These are phyloP conservation scores for Anastatus disparis DNA, from an alignment of 1,140 invertebrate species.

Conservation along the genomic window DNA sequence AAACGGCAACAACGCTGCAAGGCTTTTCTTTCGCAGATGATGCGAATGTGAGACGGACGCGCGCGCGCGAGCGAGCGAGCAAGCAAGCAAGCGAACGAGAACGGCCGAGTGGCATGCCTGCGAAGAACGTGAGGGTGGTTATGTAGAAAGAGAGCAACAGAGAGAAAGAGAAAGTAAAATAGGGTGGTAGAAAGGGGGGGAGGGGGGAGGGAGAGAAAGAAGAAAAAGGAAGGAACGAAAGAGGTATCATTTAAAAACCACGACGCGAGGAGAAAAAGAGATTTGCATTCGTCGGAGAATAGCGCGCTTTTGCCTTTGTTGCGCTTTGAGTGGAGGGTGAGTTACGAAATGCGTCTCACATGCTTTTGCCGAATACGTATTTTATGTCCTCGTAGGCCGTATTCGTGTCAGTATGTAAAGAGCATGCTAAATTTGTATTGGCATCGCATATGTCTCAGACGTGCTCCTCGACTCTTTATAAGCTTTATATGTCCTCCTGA, in stretches of 20 bases:
- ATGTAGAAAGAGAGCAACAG: constrained; percentile 29
- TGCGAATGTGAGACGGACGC: constrained; percentile 39
- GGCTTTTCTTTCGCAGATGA: constrained; percentile 29
- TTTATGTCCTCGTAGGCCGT: no score
- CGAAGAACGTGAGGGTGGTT: constrained; percentile 40
- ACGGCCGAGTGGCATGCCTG: constrained; percentile 27
- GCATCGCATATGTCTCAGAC: no score
- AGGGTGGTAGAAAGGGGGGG: constrained; percentile 24
- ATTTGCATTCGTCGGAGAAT: constrained; percentile 53
- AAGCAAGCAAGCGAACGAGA: no score
- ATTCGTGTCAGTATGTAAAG: no score
- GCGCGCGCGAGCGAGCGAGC: constrained; percentile 17
- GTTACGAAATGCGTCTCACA: constrained; percentile 9
- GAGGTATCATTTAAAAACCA: constrained; percentile 62
- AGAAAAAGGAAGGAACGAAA: constrained; percentile 46
- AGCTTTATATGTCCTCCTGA: no score
- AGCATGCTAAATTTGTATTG: no score
- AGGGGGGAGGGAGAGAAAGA: constrained; percentile 42
- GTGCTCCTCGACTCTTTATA: no score
- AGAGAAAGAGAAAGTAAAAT: constrained; percentile 43
- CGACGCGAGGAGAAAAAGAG: constrained; percentile 62
- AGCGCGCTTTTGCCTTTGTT: constrained; percentile 2
- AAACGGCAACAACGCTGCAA: constrained; percentile 37
- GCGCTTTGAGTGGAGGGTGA: not conserved
- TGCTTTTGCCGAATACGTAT: no score